A percentile compares a stretch with the other conserved stretches of the same genome.
Evolutionary conservation across 2,113 vertebrate genomes (phyloP).

Genomic region (Pyxicephalus adspersus): DNA sequence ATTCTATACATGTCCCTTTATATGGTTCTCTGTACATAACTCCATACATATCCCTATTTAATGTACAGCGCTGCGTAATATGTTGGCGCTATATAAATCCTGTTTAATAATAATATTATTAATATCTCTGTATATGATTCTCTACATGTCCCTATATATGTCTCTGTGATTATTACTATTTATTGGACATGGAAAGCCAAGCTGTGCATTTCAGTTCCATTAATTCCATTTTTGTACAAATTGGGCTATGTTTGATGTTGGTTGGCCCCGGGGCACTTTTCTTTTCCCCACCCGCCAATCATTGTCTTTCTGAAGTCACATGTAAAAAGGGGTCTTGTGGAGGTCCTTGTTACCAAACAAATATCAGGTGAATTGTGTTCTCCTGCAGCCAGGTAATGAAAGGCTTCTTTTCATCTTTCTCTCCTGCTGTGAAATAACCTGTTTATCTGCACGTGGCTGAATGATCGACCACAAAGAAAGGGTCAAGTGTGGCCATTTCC

Average conservation of each 20-base stretch:
- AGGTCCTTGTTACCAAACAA: background rate
- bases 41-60: no score
- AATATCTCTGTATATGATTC: no score
- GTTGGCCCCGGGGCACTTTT: background rate
- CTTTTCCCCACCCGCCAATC: background rate
- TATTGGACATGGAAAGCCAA: no score
- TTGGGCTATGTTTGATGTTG: background rate
- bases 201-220: no score
- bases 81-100: no score
- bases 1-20: no score
- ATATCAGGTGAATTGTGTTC: background rate
- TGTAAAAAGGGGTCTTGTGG: background rate
- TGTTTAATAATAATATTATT: no score
- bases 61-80: no score
- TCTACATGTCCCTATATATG: no score
- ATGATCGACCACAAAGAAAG: background rate
- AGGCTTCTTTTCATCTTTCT: background rate
- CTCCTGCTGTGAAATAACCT: constrained; percentile 27
- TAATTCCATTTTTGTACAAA: constrained; percentile 5
- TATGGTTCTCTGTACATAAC: no score
- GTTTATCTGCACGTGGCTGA: constrained; percentile 9
- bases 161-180: no score
- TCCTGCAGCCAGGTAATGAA: background rate
- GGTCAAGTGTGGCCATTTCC: background rate
- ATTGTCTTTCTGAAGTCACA: background rate